phyloP scores from a whole-genome alignment of 92 coral and sea anemone genomes.

The Galaxea fascicularis region DNA sequence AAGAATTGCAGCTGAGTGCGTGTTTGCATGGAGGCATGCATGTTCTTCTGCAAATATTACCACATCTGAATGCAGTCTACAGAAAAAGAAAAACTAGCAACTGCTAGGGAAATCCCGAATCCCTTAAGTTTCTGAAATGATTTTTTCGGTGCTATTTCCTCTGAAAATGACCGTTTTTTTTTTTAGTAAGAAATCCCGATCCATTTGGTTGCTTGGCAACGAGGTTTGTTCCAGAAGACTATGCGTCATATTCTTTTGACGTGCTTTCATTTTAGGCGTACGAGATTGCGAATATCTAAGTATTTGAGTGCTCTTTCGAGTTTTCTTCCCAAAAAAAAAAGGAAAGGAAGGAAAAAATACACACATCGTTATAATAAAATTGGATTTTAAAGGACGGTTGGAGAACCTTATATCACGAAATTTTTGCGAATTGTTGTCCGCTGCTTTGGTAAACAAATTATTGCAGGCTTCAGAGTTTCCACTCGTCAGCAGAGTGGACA shows the following conservation, averaged over 20 bases:
- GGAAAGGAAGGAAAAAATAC: too few species aligned
- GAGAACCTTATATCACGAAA: not conserved
- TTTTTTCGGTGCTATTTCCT: not conserved
- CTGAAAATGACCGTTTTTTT: not conserved
- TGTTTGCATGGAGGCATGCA: too few species aligned
- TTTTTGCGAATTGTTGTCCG: not conserved
- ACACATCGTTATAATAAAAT: too few species aligned
- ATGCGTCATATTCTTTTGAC: not conserved
- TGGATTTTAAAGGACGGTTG: not conserved
- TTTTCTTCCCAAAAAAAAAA: not conserved
- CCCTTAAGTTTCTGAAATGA: too few species aligned
- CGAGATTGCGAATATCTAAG: not conserved
- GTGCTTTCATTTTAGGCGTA: not conserved
- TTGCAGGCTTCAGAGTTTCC: constrained; percentile 15
- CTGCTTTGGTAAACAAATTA: constrained; percentile 10
- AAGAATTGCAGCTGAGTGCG: not conserved
- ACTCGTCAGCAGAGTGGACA: too few species aligned
- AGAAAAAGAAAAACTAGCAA: too few species aligned
- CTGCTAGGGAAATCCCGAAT: too few species aligned
- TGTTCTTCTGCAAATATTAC: too few species aligned
- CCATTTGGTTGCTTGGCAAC: constrained; percentile 6
- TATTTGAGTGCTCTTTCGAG: not conserved
- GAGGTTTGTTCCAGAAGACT: not conserved
- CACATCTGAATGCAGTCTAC: too few species aligned
- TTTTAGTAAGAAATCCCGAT: too few species aligned